Conservation (phyloP, 2,113 vertebrate species). For the Cyanoramphus novaezelandiae region DNA sequence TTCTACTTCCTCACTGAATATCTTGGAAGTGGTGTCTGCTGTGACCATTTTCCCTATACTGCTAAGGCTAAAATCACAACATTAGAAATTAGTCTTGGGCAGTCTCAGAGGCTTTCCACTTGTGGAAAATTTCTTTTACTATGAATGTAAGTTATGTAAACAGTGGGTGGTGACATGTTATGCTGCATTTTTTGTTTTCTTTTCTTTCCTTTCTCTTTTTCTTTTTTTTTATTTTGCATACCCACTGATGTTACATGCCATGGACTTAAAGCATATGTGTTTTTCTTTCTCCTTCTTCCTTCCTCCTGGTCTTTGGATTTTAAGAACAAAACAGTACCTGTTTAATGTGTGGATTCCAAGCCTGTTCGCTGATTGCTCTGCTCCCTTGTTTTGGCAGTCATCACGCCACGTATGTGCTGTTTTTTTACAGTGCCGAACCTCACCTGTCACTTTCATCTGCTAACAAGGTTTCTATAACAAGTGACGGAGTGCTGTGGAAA, state of each 20-base stretch:
- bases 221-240: not conserved
- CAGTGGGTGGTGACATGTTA: not conserved
- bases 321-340: not conserved
- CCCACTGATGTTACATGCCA: not conserved
- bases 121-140: not conserved
- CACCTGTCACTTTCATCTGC: slow-evolving; percentile 49
- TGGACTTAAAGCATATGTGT: not conserved
- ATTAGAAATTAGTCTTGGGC: not conserved
- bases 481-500: not conserved
- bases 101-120: not conserved
- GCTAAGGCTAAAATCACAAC: slow-evolving; percentile 1
- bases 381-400: not conserved
- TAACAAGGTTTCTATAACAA: slow-evolving; percentile 55
- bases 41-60: not conserved
- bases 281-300: not conserved
- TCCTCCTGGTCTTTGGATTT: not conserved
- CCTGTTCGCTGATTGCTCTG: not conserved
- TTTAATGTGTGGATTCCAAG: slow-evolving; percentile 5
- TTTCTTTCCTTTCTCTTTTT: no score
- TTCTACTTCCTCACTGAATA: not conserved
- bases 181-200: not conserved
- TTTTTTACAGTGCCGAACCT: slow-evolving; percentile 16
- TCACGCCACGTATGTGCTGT: not conserved
- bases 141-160: not conserved
- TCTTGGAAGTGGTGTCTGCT: not conserved